Conservation (phyloP, 1,140 invertebrate genomes). For the Diachasma alloeum region DNA sequence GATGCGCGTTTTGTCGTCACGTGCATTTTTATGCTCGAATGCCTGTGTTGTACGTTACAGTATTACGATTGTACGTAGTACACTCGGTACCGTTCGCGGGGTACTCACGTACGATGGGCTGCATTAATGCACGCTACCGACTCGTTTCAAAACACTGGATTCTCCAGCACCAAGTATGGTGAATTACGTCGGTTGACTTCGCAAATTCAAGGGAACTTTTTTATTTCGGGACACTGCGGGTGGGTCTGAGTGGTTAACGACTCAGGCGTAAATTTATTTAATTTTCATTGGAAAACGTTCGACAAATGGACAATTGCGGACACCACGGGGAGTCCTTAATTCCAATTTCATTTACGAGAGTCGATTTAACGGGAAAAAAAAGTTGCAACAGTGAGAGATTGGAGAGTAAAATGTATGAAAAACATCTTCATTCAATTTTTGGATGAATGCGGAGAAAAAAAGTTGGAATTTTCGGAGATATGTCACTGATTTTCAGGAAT, state of each 20-base stretch:
- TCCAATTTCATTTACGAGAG: not conserved
- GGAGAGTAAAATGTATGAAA: not conserved
- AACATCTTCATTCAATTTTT: not conserved
- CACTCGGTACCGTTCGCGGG: constrained; percentile 47
- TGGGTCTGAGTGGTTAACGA: not conserved
- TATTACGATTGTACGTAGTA: constrained; percentile 32
- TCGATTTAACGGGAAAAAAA: constrained; percentile 1
- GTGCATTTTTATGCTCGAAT: constrained; percentile 17
- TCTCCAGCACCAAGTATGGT: not conserved
- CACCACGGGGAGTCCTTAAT: not conserved
- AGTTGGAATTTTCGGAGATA: too few relatives aligned
- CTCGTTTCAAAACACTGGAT: constrained; percentile 33
- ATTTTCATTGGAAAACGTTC: not conserved
- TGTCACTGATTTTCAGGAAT: too few relatives aligned
- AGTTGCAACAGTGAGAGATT: not conserved
- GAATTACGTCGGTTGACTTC: not conserved
- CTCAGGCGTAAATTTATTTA: constrained; percentile 6
- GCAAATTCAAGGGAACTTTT: not conserved
- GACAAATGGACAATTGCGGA: not conserved
- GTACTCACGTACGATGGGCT: constrained; percentile 17
- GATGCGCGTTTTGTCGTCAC: constrained; percentile 16
- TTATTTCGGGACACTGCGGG: not conserved
- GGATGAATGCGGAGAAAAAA: too few relatives aligned
- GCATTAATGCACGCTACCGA: constrained; percentile 17
- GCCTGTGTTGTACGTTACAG: not conserved